Conservation (phyloP, 2,888 invertebrate genomes). For the Athrips mouffetella region DNA sequence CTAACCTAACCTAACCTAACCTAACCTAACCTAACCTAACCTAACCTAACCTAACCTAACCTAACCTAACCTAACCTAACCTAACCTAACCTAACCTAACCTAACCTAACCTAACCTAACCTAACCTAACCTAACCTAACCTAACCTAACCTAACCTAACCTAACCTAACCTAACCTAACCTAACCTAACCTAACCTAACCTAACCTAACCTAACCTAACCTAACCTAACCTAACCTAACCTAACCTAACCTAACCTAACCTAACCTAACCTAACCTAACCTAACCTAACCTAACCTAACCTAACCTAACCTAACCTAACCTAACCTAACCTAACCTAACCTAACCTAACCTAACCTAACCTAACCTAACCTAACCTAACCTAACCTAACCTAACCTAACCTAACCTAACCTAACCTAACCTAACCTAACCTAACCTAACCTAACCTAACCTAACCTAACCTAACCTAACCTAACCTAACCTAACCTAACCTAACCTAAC, state of each 20-base stretch:
- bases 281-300: constrained; percentile 24
- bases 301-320: constrained; percentile 20
- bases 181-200: constrained; percentile 18
- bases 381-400: constrained; percentile 24
- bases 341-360: constrained; percentile 21
- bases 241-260: constrained; percentile 20
- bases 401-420: constrained; percentile 19
- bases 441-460: constrained; percentile 22
- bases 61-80: constrained; percentile 20
- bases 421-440: constrained; percentile 21
- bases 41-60: constrained; percentile 26
- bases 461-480: constrained; percentile 23
- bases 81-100: constrained; percentile 24
- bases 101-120: constrained; percentile 23
- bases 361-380: constrained; percentile 17
- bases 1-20: constrained; percentile 26
- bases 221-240: constrained; percentile 20
- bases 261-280: constrained; percentile 25
- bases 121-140: constrained; percentile 21
- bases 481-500: constrained; percentile 17
- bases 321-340: constrained; percentile 25
- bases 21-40: constrained; percentile 27
- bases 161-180: constrained; percentile 19
- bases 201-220: constrained; percentile 21
- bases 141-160: constrained; percentile 24